Evolutionary conservation across 2,113 vertebrate species (phyloP).

Genomic region (Strigops habroptila): DNA sequence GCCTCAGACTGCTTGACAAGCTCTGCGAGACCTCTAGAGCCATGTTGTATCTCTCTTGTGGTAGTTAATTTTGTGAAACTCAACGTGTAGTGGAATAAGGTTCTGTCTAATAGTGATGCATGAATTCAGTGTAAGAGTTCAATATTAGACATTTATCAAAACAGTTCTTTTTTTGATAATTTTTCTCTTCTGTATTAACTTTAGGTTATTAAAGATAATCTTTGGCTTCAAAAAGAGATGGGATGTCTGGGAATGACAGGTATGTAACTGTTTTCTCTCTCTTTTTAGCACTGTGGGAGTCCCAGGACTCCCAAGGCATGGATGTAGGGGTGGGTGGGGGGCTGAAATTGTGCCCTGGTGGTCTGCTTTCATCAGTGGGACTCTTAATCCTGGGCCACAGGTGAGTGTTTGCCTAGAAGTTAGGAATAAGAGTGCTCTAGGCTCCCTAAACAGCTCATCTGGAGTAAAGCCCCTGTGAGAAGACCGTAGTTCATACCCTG

Average conservation of each 20-base stretch:
- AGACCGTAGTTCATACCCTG: background rate
- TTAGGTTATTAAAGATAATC: constrained; percentile 1
- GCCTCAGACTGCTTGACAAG: background rate
- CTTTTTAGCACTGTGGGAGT: background rate
- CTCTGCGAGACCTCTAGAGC: background rate
- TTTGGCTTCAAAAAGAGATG: background rate
- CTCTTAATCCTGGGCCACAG: background rate
- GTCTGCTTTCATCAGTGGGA: background rate
- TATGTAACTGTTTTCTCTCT: background rate
- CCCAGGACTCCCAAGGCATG: background rate
- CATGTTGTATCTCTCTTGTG: background rate
- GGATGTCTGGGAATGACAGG: background rate
- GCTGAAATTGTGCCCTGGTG: background rate
- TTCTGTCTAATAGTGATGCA: background rate
- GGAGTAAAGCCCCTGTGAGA: background rate
- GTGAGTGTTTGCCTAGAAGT: background rate
- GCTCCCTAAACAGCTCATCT: background rate
- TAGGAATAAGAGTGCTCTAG: background rate
- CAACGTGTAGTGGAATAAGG: accelerated
- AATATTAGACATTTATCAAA: background rate
- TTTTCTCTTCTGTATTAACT: background rate
- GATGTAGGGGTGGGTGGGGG: background rate
- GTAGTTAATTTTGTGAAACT: background rate
- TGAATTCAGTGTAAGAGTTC: background rate
- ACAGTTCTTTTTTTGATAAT: background rate